Base-by-base conservation (phyloP, 2,113 vertebrate genomes). In the Oncorhynchus clarkii region DNA sequence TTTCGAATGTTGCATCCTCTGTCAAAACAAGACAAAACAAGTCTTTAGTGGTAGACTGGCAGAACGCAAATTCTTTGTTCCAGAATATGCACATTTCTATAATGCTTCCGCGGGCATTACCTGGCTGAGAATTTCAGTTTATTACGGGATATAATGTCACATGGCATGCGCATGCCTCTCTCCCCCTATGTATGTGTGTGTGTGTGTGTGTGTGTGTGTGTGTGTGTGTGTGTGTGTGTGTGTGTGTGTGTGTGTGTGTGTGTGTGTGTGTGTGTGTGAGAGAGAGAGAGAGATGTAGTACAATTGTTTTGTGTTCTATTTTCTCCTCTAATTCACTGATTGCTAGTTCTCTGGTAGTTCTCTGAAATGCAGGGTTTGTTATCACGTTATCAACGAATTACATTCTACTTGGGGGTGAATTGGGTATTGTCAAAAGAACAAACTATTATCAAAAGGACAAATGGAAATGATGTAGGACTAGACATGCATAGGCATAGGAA, bases 121-220 rank as follows among this genome's bases (percentile, higher is more conserved):
- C 71, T 73, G 66, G 45, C 59, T 70, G 66, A 73, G 65, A 67
- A 71, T 64, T 71, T 71, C 76, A 71, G 73, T 81, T 78, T 78
- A 78, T 77, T 67, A 70, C 75, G 57, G 74, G 57, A 77, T 31
- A 68, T 77, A 81, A 77, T 69, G 39, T 70, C 65, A 80, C 59
- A 62, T 62, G 12, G 22, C n/a, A 20, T 62, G 59, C 8, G 22
- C n/a, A 20, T 62, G 59, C 8, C n/a, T 62, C 12, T 22, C 20
- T 69, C 12, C 27, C 24, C 26, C 3, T 69, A 14, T 39, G 67
- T 45, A 6, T 8, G 59, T 22, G 7, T 8, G 5, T 62, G 4
- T 2, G 7, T 62, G 6, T 62, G 6, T 62, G 6, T 62, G n/a
- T 60, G 18, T 5, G 6, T 8, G 59, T 22, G 57, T 60, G 57